Conservation (phyloP, 2,888 invertebrate genomes). For the Ophonus ardosiacus region DNA sequence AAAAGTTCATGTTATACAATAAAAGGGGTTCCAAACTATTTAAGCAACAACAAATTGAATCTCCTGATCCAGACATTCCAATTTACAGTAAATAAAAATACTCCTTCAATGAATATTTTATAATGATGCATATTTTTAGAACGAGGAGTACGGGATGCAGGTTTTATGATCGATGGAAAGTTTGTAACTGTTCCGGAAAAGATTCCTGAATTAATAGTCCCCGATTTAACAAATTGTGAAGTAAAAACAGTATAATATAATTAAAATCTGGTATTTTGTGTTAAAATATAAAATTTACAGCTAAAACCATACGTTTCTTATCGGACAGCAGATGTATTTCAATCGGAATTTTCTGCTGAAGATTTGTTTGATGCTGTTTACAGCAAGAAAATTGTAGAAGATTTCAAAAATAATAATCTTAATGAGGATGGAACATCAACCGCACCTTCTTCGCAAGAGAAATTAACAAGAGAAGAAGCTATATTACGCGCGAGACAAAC, state of each 20-base stretch:
- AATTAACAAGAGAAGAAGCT: slow-evolving; percentile 85
- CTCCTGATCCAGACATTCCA: slow-evolving; percentile 81
- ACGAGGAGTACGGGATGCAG: slow-evolving; percentile 84
- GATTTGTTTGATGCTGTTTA: slow-evolving; percentile 91
- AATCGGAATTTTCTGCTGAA: slow-evolving; percentile 89
- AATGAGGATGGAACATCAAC: slow-evolving; percentile 82
- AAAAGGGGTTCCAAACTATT: slow-evolving; percentile 86
- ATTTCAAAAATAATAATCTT: slow-evolving; percentile 85
- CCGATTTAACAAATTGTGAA: slow-evolving; percentile 88
- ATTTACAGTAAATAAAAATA: slow-evolving; percentile 78
- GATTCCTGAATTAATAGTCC: slow-evolving; percentile 95
- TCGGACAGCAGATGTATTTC: slow-evolving; percentile 84
- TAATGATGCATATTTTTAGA: slow-evolving; percentile 72
- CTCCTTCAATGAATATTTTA: slow-evolving; percentile 8
- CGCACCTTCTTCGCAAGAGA: slow-evolving; percentile 86
- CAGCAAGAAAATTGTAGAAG: slow-evolving; percentile 86
- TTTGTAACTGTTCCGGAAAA: slow-evolving; percentile 88
- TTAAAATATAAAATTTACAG: slow-evolving; percentile 72
- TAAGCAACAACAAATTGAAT: slow-evolving; percentile 79
- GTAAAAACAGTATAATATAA: slow-evolving; percentile 72
- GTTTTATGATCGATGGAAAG: slow-evolving; percentile 78
- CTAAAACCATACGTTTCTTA: slow-evolving; percentile 98
- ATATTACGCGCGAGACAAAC: slow-evolving; percentile 83
- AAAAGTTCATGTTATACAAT: slow-evolving; percentile 86
- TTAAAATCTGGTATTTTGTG: neutral